phyloP scores from a whole-genome alignment of 2,113 vertebrate genomes.

The Chiloscyllium plagiosum region DNA sequence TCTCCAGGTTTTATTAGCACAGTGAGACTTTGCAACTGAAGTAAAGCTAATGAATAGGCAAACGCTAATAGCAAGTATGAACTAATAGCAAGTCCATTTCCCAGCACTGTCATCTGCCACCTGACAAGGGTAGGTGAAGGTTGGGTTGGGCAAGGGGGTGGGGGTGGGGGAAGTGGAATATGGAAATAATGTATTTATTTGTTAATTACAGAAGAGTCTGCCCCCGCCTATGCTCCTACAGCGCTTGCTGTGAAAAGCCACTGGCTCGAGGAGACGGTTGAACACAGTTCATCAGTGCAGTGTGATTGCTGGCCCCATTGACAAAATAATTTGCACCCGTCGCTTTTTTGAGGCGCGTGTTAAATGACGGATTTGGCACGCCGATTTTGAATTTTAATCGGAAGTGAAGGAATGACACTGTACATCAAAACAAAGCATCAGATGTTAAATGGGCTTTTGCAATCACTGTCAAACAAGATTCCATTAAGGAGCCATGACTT shows the following conservation, averaged over 20 bases:
- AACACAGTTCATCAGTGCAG: constrained; percentile 56
- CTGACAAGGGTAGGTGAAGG: not conserved
- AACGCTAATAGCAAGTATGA: not conserved
- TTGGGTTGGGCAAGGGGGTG: not conserved
- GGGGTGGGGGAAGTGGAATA: not conserved
- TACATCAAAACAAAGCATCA: constrained; percentile 99
- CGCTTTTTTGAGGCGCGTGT: constrained; percentile 64
- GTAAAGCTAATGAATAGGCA: constrained; percentile 18
- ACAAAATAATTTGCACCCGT: constrained; percentile 98
- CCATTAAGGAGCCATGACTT: constrained; percentile 79
- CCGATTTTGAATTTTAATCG: constrained; percentile 96
- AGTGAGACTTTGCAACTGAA: constrained; percentile 16
- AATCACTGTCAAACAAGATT: constrained; percentile 82
- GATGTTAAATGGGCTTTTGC: constrained; percentile 78
- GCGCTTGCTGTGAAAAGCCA: constrained; percentile 64
- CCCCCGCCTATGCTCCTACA: constrained; percentile 47
- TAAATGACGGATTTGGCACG: constrained; percentile 76
- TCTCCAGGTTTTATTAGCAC: constrained; percentile 14
- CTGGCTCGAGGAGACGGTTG: constrained; percentile 54
- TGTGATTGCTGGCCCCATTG: constrained; percentile 76
- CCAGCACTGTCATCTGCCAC: not conserved
- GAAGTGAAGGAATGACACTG: constrained; percentile 96
- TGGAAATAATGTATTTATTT: constrained; percentile 9
- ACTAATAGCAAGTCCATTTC: not conserved
- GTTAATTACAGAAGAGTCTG: not conserved